Evolutionary conservation across 1,140 invertebrate species (phyloP).

Genomic region (Lepidotrigona ventralis): DNA sequence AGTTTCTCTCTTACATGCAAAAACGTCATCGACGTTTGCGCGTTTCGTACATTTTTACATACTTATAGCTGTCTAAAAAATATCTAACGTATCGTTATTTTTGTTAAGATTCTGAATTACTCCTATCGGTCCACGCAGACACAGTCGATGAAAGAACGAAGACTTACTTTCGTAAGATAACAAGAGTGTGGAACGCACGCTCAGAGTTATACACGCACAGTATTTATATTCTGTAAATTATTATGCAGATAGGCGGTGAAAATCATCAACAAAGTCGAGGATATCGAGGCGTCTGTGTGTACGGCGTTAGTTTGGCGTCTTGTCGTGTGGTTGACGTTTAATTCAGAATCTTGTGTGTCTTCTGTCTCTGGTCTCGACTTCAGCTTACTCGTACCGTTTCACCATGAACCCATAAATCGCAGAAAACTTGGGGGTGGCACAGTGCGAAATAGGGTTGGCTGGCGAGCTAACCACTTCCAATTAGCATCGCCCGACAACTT

Average conservation of each 20-base stretch:
- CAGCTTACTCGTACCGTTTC: conserved; percentile 43
- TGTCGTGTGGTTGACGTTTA: conserved; percentile 68
- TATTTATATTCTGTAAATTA: conserved; percentile 46
- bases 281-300: conserved; percentile 30
- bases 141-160: neutral
- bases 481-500: conserved; percentile 61
- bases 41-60: no score
- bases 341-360: conserved; percentile 61
- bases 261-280: conserved; percentile 51
- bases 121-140: neutral
- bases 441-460: conserved; percentile 23
- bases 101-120: neutral
- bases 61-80: no score
- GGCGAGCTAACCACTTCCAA: conserved; percentile 64
- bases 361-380: conserved; percentile 27
- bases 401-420: conserved; percentile 62
- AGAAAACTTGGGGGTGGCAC: conserved; percentile 59
- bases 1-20: no score
- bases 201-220: neutral
- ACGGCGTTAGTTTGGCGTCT: conserved; percentile 56
- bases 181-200: neutral
- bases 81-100: no score
- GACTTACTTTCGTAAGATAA: neutral
- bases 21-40: no score
- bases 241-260: conserved; percentile 37